These are phyloP conservation scores for Monarcha castaneiventris DNA, from an alignment of 2,113 vertebrate genomes.

Conservation along the genomic window DNA sequence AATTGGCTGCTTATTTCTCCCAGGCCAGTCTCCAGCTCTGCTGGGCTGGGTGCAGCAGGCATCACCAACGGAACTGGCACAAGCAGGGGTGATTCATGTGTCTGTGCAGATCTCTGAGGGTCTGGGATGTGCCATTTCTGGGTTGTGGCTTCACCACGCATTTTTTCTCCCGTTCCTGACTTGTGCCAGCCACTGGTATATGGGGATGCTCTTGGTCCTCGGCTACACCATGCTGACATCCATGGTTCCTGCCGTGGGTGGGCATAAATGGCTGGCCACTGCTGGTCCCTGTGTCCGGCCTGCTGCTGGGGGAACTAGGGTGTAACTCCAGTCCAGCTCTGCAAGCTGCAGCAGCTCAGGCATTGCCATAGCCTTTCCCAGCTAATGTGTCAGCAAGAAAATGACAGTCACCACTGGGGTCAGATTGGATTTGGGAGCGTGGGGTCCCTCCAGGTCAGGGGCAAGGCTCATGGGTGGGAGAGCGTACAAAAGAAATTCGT, in stretches of 20 bases:
- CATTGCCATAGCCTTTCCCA: not conserved
- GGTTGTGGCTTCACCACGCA: not conserved
- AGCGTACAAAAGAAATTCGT: not conserved
- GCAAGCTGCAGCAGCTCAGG: not conserved
- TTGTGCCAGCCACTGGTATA: not conserved
- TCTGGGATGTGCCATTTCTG: not conserved
- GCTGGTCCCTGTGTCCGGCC: not conserved
- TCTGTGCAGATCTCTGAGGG: not conserved
- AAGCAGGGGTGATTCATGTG: not conserved
- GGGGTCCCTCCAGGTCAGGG: not conserved
- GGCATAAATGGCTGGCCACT: not conserved
- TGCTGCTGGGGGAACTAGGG: accelerated
- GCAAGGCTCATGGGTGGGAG: not conserved
- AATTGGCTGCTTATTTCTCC: slow-evolving; percentile 11
- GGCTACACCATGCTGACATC: accelerated
- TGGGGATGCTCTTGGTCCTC: not conserved
- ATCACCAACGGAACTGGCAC: slow-evolving; percentile 9
- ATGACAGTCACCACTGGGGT: accelerated
- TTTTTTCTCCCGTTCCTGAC: not conserved
- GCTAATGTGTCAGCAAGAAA: not conserved
- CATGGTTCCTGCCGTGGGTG: accelerated
- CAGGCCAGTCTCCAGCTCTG: not conserved
- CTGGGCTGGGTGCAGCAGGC: not conserved
- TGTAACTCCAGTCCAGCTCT: not conserved
- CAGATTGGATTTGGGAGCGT: not conserved